These are phyloP conservation scores for Paedocypris sp. DNA, from an alignment of 2,113 vertebrate genomes.

Conservation along the genomic window DNA sequence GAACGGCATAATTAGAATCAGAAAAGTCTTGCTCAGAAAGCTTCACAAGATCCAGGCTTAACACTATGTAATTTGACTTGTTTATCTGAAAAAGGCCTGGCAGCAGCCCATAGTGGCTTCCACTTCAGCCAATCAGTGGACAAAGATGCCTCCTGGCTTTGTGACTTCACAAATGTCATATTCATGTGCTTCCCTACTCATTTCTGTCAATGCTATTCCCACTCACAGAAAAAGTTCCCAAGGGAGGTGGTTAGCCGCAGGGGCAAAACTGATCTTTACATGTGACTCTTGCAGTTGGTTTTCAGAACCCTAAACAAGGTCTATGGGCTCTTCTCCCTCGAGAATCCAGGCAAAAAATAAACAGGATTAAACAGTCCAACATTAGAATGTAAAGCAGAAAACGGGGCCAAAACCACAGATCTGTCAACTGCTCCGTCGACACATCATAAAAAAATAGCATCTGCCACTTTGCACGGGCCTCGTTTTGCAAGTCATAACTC, in stretches of 20 bases:
- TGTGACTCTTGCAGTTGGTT: neutral
- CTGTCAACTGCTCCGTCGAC: conserved; percentile 27
- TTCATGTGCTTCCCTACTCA: neutral
- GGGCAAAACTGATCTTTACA: neutral
- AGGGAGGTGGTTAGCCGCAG: neutral
- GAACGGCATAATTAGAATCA: conserved; percentile 57
- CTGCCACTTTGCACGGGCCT: neutral
- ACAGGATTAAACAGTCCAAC: conserved; percentile 32
- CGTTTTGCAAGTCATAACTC: conserved; percentile 11
- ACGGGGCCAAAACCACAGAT: conserved; percentile 18
- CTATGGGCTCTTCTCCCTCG: neutral
- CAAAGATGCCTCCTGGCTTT: conserved; percentile 11
- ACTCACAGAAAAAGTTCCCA: conserved; percentile 30
- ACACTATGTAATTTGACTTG: conserved; percentile 42
- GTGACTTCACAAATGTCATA: neutral
- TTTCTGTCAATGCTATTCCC: conserved; percentile 4
- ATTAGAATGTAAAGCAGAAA: conserved; percentile 22
- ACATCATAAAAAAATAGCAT: conserved; percentile 13
- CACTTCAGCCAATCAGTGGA: conserved; percentile 20
- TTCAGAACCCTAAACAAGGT: neutral
- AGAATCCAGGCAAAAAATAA: conserved; percentile 20
- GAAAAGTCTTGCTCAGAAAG: conserved; percentile 36
- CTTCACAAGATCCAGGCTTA: conserved; percentile 42
- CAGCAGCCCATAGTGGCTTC: conserved; percentile 17
- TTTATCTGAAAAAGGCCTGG: conserved; percentile 23